Conservation (phyloP, 2,888 invertebrate genomes). For the Idaea biselata region DNA sequence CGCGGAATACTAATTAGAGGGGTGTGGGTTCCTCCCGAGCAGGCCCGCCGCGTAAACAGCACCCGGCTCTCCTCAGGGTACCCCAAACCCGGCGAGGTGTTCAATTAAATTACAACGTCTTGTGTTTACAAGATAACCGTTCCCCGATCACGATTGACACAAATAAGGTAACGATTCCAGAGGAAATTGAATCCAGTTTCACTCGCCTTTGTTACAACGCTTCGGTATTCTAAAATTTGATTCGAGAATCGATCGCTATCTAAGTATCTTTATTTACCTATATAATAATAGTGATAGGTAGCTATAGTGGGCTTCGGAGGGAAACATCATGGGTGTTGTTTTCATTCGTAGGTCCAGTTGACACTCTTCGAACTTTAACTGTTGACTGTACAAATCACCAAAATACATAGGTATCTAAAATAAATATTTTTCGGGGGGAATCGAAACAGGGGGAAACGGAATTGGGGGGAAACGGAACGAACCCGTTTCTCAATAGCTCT, state of each 20-base stretch:
- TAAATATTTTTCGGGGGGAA: no score
- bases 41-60: slow-evolving; percentile 21
- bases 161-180: slow-evolving; percentile 30
- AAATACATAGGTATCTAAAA: no score
- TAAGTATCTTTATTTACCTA: no score
- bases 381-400: no score
- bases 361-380: no score
- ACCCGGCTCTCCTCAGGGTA: background rate
- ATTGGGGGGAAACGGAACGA: no score
- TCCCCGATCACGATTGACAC: slow-evolving; percentile 22
- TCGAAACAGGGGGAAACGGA: no score
- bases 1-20: slow-evolving; percentile 42
- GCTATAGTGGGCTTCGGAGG: no score
- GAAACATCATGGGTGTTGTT: no score
- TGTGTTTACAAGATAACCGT: slow-evolving; percentile 37
- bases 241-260: background rate
- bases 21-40: slow-evolving; percentile 29
- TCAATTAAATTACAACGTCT: slow-evolving; percentile 45
- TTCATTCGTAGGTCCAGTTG: no score
- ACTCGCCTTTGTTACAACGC: background rate
- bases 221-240: slow-evolving; percentile 6
- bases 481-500: no score
- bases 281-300: no score
- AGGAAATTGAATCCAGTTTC: slow-evolving; percentile 10
- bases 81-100: slow-evolving; percentile 26